A percentile compares a stretch with the other conserved stretches of the same genome.
These are phyloP conservation scores for Neoaliturus tenellus DNA, from an alignment of 2,888 invertebrate genomes.

Conservation along the genomic window DNA sequence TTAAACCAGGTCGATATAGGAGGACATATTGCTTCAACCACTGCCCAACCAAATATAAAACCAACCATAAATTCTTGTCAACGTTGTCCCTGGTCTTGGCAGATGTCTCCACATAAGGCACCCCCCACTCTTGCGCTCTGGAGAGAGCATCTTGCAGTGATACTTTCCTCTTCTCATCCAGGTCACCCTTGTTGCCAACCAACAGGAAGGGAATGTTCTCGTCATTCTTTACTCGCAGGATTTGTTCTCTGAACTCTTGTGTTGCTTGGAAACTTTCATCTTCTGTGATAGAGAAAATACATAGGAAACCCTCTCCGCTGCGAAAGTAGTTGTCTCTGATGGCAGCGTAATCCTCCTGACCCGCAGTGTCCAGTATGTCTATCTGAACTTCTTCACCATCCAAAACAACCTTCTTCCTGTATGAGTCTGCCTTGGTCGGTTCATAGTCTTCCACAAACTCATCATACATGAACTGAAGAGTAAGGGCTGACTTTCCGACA, in stretches of 20 bases:
- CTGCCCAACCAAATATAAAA: too few relatives aligned
- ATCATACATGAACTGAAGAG: constrained; percentile 99
- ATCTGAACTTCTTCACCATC: constrained; percentile 99
- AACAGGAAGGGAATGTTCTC: constrained; percentile 99
- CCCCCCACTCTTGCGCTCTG: constrained; percentile 95
- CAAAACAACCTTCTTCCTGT: constrained; percentile 98
- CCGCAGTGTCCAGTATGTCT: constrained; percentile 99
- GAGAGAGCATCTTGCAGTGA: constrained; percentile 90
- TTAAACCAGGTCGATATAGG: too few relatives aligned
- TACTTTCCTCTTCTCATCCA: constrained; percentile 96
- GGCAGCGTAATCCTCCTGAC: constrained; percentile 99
- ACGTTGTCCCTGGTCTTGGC: constrained; percentile 99
- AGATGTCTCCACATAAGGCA: constrained; percentile 99
- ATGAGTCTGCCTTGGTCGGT: constrained; percentile 99
- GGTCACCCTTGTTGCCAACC: constrained; percentile 99
- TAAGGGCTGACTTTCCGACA: constrained; percentile 99
- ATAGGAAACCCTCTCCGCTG: constrained; percentile 99
- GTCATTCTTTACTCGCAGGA: constrained; percentile 98
- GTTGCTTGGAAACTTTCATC: constrained; percentile 99
- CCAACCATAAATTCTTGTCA: too few relatives aligned
- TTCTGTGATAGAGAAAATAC: constrained; percentile 99
- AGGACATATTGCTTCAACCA: too few relatives aligned
- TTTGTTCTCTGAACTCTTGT: constrained; percentile 99
- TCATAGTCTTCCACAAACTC: constrained; percentile 99
- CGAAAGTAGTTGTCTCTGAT: constrained; percentile 99